These are phyloP conservation scores for Pedetes capensis DNA, from an alignment of 2,113 vertebrate species.

Conservation along the genomic window DNA sequence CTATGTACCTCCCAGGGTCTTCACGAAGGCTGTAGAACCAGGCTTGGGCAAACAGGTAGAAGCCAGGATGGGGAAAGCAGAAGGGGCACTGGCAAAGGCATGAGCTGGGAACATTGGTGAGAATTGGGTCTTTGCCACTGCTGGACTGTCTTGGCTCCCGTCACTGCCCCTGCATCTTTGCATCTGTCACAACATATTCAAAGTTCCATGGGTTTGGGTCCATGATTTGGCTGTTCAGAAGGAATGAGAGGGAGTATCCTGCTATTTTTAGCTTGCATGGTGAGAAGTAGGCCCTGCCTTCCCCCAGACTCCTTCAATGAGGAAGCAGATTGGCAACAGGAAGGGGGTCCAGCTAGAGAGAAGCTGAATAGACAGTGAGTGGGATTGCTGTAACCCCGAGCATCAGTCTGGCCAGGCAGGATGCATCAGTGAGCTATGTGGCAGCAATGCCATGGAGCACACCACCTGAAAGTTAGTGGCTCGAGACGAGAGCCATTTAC, in stretches of 20 bases:
- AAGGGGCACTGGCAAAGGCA: not conserved
- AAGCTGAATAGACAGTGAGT: not conserved
- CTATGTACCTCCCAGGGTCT: not conserved
- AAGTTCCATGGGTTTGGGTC: not conserved
- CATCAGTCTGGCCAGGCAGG: not conserved
- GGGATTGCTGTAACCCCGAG: not conserved
- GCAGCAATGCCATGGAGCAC: not conserved
- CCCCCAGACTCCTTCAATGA: not conserved
- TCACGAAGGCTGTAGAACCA: not conserved
- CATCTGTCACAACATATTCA: not conserved
- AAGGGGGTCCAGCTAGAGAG: not conserved
- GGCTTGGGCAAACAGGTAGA: not conserved
- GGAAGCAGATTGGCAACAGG: too few relatives aligned
- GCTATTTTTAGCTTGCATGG: not conserved
- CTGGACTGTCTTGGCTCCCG: fast-evolving
- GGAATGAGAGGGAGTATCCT: not conserved
- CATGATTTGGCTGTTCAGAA: not conserved
- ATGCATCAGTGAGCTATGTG: not conserved
- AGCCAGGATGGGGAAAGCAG: not conserved
- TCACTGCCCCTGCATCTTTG: not conserved
- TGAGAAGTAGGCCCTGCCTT: not conserved
- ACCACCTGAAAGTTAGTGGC: not conserved
- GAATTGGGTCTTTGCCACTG: not conserved
- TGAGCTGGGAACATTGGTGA: not conserved
- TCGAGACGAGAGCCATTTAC: not conserved